Percentiles rank a stretch among this genome's conserved stretches.
Conservation (phyloP, 2,797 vertebrate species). For the Cryptoblepharus egeriae region DNA sequence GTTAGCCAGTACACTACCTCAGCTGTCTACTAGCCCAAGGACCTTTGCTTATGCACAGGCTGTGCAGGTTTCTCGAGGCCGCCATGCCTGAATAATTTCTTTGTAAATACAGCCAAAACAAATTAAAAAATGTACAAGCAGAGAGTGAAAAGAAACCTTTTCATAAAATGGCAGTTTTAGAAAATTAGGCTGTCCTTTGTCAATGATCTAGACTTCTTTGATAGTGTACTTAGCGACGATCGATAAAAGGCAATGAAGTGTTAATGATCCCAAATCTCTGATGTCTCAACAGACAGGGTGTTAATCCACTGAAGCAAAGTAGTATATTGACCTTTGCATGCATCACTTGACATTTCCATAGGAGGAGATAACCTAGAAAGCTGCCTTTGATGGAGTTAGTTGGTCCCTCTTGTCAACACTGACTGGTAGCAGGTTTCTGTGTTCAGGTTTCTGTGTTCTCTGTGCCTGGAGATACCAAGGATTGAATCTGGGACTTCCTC, state of each 20-base stretch:
- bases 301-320: slow-evolving; percentile 27
- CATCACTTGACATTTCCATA: not conserved
- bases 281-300: slow-evolving; percentile 26
- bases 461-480: too few species aligned
- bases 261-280: slow-evolving; percentile 31
- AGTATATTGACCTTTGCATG: not conserved
- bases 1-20: too few species aligned
- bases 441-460: too few species aligned
- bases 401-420: too few species aligned
- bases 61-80: not conserved
- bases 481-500: too few species aligned
- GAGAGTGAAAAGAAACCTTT: not conserved
- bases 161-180: not conserved
- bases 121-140: not conserved
- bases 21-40: too few species aligned
- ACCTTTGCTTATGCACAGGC: not conserved
- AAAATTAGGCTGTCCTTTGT: not conserved
- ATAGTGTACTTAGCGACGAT: slow-evolving; percentile 5
- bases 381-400: too few species aligned
- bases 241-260: slow-evolving; percentile 7
- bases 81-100: not conserved
- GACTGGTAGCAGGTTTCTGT: too few species aligned
- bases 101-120: not conserved
- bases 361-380: not conserved
- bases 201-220: not conserved